Percentiles rank a stretch among this genome's conserved stretches.
These are phyloP conservation scores for Psittacula derbiana DNA, from an alignment of 2,797 vertebrate genomes.

Conservation along the genomic window DNA sequence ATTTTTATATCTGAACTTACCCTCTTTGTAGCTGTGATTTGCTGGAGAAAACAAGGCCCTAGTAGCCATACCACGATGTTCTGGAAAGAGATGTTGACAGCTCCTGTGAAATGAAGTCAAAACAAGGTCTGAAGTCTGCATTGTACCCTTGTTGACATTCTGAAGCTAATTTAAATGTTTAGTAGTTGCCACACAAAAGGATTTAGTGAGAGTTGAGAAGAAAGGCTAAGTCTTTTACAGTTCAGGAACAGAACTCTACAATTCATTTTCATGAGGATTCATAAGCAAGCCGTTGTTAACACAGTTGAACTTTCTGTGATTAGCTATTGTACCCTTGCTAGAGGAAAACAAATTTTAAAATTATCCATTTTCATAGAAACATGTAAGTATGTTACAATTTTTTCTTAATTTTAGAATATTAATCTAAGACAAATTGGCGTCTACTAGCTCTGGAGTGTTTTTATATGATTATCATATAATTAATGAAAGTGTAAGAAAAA, in stretches of 20 bases:
- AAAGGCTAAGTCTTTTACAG: background rate
- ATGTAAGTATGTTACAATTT: background rate
- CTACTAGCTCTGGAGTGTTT: accelerated
- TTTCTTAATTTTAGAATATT: background rate
- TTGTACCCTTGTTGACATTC: background rate
- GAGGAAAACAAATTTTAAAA: background rate
- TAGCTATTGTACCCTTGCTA: background rate
- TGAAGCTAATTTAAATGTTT: background rate
- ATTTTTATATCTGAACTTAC: background rate
- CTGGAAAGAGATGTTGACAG: background rate
- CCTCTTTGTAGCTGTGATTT: background rate
- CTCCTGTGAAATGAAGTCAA: background rate
- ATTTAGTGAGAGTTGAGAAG: background rate
- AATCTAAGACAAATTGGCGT: background rate
- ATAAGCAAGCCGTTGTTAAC: background rate
- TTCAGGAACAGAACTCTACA: background rate
- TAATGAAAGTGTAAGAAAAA: background rate
- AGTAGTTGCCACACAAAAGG: background rate
- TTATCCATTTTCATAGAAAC: background rate
- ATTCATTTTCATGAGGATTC: background rate
- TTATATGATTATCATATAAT: background rate
- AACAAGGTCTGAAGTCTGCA: background rate
- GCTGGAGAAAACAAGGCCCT: background rate
- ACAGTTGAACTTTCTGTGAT: background rate
- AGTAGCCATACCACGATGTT: background rate